Conservation (phyloP, 2,113 vertebrate genomes). For the Dromiciops gliroides region DNA sequence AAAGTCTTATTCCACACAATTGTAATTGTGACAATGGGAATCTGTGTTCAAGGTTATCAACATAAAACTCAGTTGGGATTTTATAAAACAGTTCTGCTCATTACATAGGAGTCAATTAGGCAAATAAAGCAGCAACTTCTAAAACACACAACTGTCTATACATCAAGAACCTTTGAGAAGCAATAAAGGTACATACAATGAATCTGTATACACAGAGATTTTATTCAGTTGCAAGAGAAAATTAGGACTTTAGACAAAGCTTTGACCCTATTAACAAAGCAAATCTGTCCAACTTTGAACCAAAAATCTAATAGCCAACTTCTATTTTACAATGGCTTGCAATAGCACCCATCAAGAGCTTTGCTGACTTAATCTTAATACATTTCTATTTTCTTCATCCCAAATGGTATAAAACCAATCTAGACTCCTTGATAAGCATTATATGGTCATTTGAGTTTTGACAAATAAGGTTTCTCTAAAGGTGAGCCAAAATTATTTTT, state of each 20-base stretch:
- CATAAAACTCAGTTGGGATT: conserved; percentile 84
- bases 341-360: conserved; percentile 81
- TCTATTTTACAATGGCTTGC: conserved; percentile 85
- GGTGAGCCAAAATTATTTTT: conserved; percentile 72
- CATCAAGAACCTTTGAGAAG: conserved; percentile 84
- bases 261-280: conserved; percentile 87
- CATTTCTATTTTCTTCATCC: conserved; percentile 81
- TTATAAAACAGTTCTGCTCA: conserved; percentile 85
- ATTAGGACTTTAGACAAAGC: conserved; percentile 85
- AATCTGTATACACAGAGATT: conserved; percentile 86
- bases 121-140: conserved; percentile 84
- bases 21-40: conserved; percentile 85
- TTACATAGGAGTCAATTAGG: conserved; percentile 84
- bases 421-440: conserved; percentile 82
- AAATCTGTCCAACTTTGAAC: conserved; percentile 85
- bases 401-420: conserved; percentile 80
- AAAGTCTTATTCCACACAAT: conserved; percentile 87
- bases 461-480: conserved; percentile 74
- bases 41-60: conserved; percentile 82
- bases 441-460: conserved; percentile 76
- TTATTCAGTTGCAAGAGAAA: conserved; percentile 88
- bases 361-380: conserved; percentile 75
- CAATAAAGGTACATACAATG: conserved; percentile 87
- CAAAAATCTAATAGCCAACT: conserved; percentile 80
- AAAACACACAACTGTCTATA: conserved; percentile 86